Base-by-base conservation (phyloP, 2,113 vertebrate genomes). In the Rhegmatorhina hoffmannsi region DNA sequence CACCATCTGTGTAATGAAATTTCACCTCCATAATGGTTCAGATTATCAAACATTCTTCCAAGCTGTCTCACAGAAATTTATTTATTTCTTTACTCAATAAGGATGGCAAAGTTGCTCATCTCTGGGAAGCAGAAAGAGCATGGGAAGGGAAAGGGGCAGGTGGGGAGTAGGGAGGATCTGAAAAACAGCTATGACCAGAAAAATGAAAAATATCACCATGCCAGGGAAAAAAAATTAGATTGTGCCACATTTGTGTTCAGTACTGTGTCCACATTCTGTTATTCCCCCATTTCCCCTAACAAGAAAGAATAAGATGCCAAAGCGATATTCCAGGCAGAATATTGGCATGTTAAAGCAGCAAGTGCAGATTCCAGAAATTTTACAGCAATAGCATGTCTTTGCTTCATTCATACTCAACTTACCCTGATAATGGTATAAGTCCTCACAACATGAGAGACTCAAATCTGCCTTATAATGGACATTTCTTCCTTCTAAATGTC, bases 1-100 rank as follows among this genome's bases (percentile, higher is more conserved):
- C 98, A 97, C 98, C 98, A 98, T 98, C 98, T 98, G 97, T 98
- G 98, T 98, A 98, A 98, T 98, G 98, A 98, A 98, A 98, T 98
- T 98, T 98, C 97, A 97, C 97, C 97, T 97, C 95, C 24, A 50
- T 98, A 98, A 98, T 98, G 95, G 97, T 97, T 97, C 97, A 97
- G 97, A 98, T 98, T 98, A 98, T 98, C 97, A 97, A 97, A 97
- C 94, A 70, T 96, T 98, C 97, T 96, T 98, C 97, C 95, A 97
- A 97, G 94, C 96, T 96, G 96, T 96, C 97, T 97, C 82, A 0
- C 75, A 79, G 43, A 94, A 95, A 72, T 31, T 70, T 96, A 94
- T 97, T 80, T 93, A 95, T 96, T 97, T 97, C 95, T 97, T 97
- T 97, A 77, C 67, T 80, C 79, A 44, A 8, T 74, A 75, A 78